Evolutionary conservation across 2,888 invertebrate genomes (phyloP).

Genomic region (Dicyrtomina minuta): DNA sequence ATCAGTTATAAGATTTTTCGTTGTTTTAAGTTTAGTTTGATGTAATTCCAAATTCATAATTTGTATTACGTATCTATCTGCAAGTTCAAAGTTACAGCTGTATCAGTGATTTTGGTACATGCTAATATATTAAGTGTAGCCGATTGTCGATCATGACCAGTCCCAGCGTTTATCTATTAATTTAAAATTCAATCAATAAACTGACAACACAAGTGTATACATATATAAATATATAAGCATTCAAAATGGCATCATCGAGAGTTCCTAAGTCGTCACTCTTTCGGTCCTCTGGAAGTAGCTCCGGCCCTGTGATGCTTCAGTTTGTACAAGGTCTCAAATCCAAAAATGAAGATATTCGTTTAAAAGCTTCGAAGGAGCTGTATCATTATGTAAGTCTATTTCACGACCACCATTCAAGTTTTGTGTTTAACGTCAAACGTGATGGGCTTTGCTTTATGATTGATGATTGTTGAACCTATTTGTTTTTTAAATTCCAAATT

Average conservation of each 20-base stretch:
- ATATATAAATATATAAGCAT: too few relatives aligned
- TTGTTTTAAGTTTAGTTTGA: too few relatives aligned
- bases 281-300: slow-evolving; percentile 44
- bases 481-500: neutral
- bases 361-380: slow-evolving; percentile 83
- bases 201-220: too few relatives aligned
- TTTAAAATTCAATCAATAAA: too few relatives aligned
- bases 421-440: neutral
- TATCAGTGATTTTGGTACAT: too few relatives aligned
- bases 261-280: slow-evolving; percentile 24
- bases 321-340: slow-evolving; percentile 87
- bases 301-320: slow-evolving; percentile 68
- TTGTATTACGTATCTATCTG: too few relatives aligned
- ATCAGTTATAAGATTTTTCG: too few relatives aligned
- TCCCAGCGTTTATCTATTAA: too few relatives aligned
- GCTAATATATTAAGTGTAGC: too few relatives aligned
- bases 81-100: too few relatives aligned
- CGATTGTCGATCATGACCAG: too few relatives aligned
- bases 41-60: too few relatives aligned
- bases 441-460: neutral
- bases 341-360: slow-evolving; percentile 78
- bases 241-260: slow-evolving; percentile 22
- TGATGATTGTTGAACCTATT: neutral
- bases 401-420: neutral
- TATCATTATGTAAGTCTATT: slow-evolving; percentile 70